phyloP scores from a whole-genome alignment of 1,140 invertebrate species.

The Papilio helenus region DNA sequence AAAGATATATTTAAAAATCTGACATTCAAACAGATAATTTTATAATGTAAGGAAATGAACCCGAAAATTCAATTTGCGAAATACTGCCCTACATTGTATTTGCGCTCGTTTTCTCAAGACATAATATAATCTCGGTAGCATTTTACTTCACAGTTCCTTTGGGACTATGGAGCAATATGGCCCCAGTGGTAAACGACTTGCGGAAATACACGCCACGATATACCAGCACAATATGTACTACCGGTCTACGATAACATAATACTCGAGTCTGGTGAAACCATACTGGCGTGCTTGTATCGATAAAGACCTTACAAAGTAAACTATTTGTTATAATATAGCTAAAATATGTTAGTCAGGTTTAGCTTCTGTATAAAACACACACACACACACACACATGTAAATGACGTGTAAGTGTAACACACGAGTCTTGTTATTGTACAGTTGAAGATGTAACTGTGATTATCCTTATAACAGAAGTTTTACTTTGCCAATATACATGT shows the following conservation, averaged over 20 bases:
- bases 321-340: background rate
- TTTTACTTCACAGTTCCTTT: conserved; percentile 3
- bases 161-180: background rate
- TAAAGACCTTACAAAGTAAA: background rate
- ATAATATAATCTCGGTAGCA: background rate
- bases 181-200: background rate
- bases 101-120: background rate
- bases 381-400: no score
- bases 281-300: no score
- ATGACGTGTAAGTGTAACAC: no score
- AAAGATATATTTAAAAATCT: background rate
- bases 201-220: background rate
- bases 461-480: no score
- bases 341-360: no score
- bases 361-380: no score
- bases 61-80: conserved; percentile 4
- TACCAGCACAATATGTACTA: background rate
- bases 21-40: conserved; percentile 19
- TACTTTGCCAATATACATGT: no score
- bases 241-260: background rate
- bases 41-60: background rate
- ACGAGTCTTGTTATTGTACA: no score
- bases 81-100: background rate
- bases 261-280: background rate
- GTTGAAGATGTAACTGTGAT: no score